Base-by-base conservation (phyloP, 1,140 invertebrate genomes). In the Halictus rubicundus region DNA sequence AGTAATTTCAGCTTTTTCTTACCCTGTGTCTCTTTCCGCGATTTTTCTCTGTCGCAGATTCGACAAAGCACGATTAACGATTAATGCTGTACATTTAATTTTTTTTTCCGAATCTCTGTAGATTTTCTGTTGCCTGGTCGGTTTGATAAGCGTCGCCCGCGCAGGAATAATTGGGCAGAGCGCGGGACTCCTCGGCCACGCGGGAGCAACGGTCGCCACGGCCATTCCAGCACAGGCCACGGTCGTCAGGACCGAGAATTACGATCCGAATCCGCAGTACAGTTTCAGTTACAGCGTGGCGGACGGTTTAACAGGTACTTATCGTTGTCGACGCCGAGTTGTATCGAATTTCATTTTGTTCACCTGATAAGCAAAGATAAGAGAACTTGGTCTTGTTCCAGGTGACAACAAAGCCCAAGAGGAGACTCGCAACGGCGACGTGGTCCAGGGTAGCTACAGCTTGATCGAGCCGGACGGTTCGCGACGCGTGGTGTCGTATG, bases 281-380 rank as follows among this genome's bases (percentile, higher is more conserved):
- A 95, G 94, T 88, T 96, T 95, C 92, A 94, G 95, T 27, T 97
- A 96, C 91, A 95, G 95, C 54, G 95, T 96, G 2, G 94, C 95
- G 16, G 96, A 97, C 88, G 95, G 95, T 0, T 91, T 94, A 80
- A 97, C 95, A 37, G 96, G 96, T 63, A 81, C 57, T 57, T 5
- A 0, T 9, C 5, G 16, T 57, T 7, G 19, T 54, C 52, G 54
- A 0, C 7, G 8, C 1, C 21, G 21, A n/a, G 5, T 9, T n/a
- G 8, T 19, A 32, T 32, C 32, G 32, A 32, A 5, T 32, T 32
- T 32, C 32, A n/a, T n/a, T n/a, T n/a, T n/a, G n/a, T n/a, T n/a
- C n/a, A 3, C 32, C 32, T 4, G 1, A 32, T 32, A 5, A 32
- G 32, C 32, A 32, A 32, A 32, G 32, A 32, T 32, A 32, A 32